Conservation (phyloP, 2,113 vertebrate genomes). For the Pao palembangensis region DNA sequence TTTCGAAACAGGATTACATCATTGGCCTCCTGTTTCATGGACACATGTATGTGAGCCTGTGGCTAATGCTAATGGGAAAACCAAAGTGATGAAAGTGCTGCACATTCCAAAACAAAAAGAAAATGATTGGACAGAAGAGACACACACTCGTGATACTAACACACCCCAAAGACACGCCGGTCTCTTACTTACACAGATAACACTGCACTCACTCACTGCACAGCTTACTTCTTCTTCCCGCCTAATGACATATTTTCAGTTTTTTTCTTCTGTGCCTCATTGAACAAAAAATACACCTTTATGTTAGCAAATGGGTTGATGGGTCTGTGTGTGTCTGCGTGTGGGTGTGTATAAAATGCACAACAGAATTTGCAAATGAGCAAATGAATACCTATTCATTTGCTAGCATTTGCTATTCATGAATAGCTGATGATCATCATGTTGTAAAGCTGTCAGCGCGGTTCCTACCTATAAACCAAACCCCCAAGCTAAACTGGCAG, state of each 20-base stretch:
- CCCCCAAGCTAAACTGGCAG: background rate
- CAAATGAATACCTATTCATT: no score
- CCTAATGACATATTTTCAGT: slow-evolving; percentile 79
- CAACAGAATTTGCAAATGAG: slow-evolving; percentile 11
- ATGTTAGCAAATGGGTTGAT: slow-evolving; percentile 65
- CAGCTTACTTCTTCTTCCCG: slow-evolving; percentile 77
- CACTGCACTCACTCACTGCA: slow-evolving; percentile 62
- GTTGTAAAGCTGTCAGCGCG: no score
- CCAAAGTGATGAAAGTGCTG: slow-evolving; percentile 56
- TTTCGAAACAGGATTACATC: no score
- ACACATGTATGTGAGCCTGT: background rate
- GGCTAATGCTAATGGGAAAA: slow-evolving; percentile 14
- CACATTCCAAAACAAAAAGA: slow-evolving; percentile 31
- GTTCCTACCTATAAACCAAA: no score
- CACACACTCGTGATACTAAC: slow-evolving; percentile 48
- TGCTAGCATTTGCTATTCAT: no score
- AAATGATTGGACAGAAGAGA: slow-evolving; percentile 41
- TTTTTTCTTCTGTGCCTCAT: slow-evolving; percentile 81
- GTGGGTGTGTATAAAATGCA: slow-evolving; percentile 12
- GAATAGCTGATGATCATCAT: no score
- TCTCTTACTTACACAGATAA: slow-evolving; percentile 71
- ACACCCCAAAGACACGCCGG: slow-evolving; percentile 50
- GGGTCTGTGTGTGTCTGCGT: slow-evolving; percentile 14
- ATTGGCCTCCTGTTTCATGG: no score
- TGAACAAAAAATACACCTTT: slow-evolving; percentile 78